Evolutionary conservation across 2,113 vertebrate species (phyloP).

Genomic region (Hemichromis elongatus): DNA sequence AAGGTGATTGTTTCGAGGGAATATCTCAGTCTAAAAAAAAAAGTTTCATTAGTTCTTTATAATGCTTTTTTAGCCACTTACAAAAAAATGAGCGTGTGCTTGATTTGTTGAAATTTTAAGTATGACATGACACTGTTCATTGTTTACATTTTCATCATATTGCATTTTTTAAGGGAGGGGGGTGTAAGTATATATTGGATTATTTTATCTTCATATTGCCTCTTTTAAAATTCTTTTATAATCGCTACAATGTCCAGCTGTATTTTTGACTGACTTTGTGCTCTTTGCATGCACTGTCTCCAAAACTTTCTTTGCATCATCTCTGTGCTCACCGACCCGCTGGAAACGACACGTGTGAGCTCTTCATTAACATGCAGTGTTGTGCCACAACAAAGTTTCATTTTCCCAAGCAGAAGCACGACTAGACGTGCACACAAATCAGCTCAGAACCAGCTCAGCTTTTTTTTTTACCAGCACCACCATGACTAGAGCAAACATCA

Average conservation of each 20-base stretch:
- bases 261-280: too few relatives aligned
- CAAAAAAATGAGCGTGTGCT: background rate
- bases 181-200: background rate
- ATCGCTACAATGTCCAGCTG: background rate
- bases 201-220: background rate
- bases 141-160: background rate
- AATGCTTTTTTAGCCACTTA: background rate
- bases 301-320: background rate
- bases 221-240: too few relatives aligned
- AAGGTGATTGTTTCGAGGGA: background rate
- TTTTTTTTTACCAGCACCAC: background rate
- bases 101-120: background rate
- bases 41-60: background rate
- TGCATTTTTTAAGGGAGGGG: background rate
- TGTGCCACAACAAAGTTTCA: background rate
- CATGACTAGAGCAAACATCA: conserved; percentile 24
- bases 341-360: background rate
- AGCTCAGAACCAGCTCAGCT: background rate
- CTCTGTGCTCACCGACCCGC: background rate
- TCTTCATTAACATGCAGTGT: background rate
- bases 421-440: background rate
- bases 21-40: background rate
- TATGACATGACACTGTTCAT: background rate
- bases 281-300: background rate
- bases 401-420: background rate